Percentiles rank a stretch among this genome's conserved stretches.
Conservation (phyloP, 2,888 invertebrate genomes). For the Leuctra nigra region DNA sequence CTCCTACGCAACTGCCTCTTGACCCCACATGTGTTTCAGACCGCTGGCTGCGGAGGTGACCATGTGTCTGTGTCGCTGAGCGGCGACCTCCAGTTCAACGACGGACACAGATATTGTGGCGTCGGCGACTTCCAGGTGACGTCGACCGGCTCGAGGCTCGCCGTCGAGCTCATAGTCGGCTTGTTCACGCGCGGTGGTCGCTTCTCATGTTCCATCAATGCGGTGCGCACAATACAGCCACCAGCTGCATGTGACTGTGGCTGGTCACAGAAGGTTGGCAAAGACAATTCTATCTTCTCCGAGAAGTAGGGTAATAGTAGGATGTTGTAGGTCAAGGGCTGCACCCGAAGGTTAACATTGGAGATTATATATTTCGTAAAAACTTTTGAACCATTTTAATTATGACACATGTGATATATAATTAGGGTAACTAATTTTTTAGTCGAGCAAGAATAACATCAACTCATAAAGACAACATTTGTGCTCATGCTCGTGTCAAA, state of each 20-base stretch:
- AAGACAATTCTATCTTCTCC: too few species aligned
- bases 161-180: slow-evolving; percentile 28
- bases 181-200: neutral
- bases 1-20: neutral
- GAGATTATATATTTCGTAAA: too few species aligned
- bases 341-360: too few species aligned
- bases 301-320: too few species aligned
- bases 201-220: neutral
- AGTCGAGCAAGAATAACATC: too few species aligned
- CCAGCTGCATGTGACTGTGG: slow-evolving; percentile 47
- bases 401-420: too few species aligned
- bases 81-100: slow-evolving; percentile 43
- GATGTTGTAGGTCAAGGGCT: too few species aligned
- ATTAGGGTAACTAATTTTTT: too few species aligned
- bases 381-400: too few species aligned
- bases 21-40: neutral
- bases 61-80: slow-evolving; percentile 45
- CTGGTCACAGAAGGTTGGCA: slow-evolving; percentile 35
- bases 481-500: too few species aligned
- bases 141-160: slow-evolving; percentile 34
- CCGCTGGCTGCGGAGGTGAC: slow-evolving; percentile 42
- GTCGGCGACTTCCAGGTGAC: slow-evolving; percentile 36
- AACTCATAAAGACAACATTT: too few species aligned
- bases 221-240: slow-evolving; percentile 21
- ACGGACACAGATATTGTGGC: slow-evolving; percentile 50